phyloP scores from a whole-genome alignment of 2,797 vertebrate species.

The Iguana delicatissima region DNA sequence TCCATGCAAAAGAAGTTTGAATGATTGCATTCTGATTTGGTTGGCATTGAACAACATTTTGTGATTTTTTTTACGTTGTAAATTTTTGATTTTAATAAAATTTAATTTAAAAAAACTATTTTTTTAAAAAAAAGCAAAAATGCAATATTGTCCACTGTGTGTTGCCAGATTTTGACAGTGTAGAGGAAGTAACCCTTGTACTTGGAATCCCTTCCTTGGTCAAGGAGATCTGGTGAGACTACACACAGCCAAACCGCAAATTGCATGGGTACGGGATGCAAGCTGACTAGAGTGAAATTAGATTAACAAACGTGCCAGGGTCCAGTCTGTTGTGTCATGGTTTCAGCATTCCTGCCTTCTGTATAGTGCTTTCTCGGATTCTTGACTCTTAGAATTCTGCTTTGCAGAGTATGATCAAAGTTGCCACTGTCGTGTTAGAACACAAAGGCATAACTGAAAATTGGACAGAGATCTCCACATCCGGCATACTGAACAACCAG shows the following conservation, averaged over 20 bases:
- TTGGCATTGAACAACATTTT: too few relatives aligned
- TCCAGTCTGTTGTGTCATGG: neutral
- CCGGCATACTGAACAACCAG: neutral
- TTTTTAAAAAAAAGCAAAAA: neutral
- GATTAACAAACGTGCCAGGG: neutral
- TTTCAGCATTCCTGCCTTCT: neutral
- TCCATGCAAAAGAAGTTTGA: too few relatives aligned
- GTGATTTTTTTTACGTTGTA: too few relatives aligned
- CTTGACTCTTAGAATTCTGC: neutral
- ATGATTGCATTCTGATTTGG: too few relatives aligned
- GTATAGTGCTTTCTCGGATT: neutral
- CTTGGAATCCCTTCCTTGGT: slow-evolving; percentile 17
- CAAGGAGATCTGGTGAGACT: neutral
- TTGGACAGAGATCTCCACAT: neutral
- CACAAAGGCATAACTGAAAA: too few relatives aligned
- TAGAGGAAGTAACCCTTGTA: slow-evolving; percentile 2
- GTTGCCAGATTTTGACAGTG: slow-evolving; percentile 32
- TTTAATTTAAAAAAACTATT: too few relatives aligned
- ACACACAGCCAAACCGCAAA: neutral
- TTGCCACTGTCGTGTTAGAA: neutral
- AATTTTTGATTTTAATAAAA: too few relatives aligned
- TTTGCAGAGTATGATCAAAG: neutral
- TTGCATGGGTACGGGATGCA: neutral
- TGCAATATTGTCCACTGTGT: neutral
- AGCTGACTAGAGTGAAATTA: neutral